Evolutionary conservation across 2,113 vertebrate genomes (phyloP).

Genomic region (Chlorodrepanis virens): DNA sequence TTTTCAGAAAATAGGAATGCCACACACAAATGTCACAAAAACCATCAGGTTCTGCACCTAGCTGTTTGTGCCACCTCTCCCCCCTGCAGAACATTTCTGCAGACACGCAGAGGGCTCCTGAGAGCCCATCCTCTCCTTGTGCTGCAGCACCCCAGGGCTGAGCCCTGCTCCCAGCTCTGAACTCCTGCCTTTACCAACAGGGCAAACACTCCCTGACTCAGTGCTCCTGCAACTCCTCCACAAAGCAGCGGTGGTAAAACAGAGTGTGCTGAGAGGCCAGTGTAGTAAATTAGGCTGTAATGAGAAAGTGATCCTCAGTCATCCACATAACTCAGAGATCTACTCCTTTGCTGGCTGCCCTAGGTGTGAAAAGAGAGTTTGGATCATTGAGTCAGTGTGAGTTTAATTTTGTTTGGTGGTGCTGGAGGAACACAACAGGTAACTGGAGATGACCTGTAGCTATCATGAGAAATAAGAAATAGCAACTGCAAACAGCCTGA

Average conservation of each 20-base stretch:
- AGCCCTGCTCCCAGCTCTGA: neutral
- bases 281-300: conserved; percentile 27
- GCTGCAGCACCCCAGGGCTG: neutral
- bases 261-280: neutral
- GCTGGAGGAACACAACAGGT: neutral
- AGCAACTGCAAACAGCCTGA: neutral
- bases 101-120: neutral
- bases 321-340: neutral
- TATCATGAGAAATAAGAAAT: neutral
- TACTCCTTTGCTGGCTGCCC: neutral
- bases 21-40: neutral
- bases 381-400: neutral
- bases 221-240: conserved; percentile 7
- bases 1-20: too few species aligned
- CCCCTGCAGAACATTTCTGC: neutral
- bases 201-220: neutral
- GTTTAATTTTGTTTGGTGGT: neutral
- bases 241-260: neutral
- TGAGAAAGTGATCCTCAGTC: conserved; percentile 13
- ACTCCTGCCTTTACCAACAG: neutral
- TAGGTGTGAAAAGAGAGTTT: neutral
- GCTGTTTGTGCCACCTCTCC: neutral
- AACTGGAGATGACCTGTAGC: neutral
- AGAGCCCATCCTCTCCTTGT: neutral
- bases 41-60: neutral